A percentile compares a stretch with the other conserved stretches of the same genome.
Evolutionary conservation across 1,140 invertebrate species (phyloP).

Genomic region (Bombus vancouverensis): DNA sequence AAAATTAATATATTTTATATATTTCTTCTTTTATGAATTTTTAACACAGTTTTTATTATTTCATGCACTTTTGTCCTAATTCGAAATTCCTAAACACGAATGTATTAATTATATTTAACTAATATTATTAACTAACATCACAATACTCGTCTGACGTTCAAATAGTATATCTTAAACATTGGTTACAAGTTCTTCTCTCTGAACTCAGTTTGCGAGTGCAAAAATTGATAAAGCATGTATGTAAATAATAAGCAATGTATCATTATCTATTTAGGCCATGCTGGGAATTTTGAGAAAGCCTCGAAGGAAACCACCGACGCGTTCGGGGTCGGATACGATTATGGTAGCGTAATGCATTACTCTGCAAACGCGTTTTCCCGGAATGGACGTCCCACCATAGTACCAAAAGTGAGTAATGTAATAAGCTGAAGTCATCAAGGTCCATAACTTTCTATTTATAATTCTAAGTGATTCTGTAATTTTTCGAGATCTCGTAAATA

Average conservation of each 20-base stretch:
- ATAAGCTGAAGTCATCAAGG: constrained; percentile 8
- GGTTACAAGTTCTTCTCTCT: neutral
- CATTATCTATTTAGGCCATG: constrained; percentile 79
- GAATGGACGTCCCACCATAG: constrained; percentile 88
- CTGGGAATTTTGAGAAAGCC: constrained; percentile 88
- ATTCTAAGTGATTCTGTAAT: neutral
- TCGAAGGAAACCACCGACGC: constrained; percentile 82
- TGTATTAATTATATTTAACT: no score
- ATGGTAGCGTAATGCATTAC: constrained; percentile 93
- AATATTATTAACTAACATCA: no score
- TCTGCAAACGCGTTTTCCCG: constrained; percentile 89
- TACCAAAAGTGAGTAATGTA: constrained; percentile 84
- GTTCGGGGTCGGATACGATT: constrained; percentile 89
- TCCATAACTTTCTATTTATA: neutral
- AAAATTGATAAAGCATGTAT: neutral
- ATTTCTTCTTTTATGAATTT: neutral
- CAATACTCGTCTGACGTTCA: neutral
- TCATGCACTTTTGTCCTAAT: no score
- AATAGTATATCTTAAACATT: neutral
- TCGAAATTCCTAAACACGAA: no score
- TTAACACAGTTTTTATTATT: neutral
- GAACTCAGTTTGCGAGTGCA: no score
- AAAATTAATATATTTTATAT: neutral
- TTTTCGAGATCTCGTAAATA: neutral
- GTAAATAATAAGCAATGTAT: neutral